These are phyloP conservation scores for Hydropsyche betteni DNA, from an alignment of 2,888 invertebrate genomes.

Conservation along the genomic window DNA sequence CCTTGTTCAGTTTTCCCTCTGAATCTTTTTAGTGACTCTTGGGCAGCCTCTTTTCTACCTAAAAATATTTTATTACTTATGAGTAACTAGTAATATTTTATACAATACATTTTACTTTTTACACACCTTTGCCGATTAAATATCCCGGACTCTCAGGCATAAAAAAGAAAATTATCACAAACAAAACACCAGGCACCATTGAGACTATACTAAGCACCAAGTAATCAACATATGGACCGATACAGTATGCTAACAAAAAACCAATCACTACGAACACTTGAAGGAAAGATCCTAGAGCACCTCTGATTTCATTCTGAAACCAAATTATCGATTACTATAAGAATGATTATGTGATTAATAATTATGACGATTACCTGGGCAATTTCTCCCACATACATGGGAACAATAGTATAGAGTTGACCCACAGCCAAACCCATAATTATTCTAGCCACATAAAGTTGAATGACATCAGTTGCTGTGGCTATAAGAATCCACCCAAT, in stretches of 20 bases:
- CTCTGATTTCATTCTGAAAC: constrained; percentile 76
- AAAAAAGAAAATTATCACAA: constrained; percentile 70
- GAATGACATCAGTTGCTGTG: no score
- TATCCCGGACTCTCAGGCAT: constrained; percentile 87
- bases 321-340: background rate
- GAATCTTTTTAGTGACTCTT: constrained; percentile 71
- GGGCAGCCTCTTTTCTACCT: constrained; percentile 69
- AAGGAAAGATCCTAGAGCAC: constrained; percentile 82
- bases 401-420: no score
- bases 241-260: constrained; percentile 72
- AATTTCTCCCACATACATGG: no score
- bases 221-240: constrained; percentile 79
- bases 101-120: background rate
- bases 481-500: no score
- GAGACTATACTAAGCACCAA: constrained; percentile 72
- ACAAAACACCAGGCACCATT: constrained; percentile 68
- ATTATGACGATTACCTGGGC: no score
- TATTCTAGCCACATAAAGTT: no score
- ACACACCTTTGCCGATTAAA: constrained; percentile 67
- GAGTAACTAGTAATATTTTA: background rate
- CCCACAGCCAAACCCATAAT: no score
- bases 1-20: constrained; percentile 70
- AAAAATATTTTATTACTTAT: constrained; percentile 19
- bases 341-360: no score
- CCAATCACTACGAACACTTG: constrained; percentile 79